Base-by-base conservation (phyloP, 2,888 invertebrate species). In the Eupelmus urozonus region DNA sequence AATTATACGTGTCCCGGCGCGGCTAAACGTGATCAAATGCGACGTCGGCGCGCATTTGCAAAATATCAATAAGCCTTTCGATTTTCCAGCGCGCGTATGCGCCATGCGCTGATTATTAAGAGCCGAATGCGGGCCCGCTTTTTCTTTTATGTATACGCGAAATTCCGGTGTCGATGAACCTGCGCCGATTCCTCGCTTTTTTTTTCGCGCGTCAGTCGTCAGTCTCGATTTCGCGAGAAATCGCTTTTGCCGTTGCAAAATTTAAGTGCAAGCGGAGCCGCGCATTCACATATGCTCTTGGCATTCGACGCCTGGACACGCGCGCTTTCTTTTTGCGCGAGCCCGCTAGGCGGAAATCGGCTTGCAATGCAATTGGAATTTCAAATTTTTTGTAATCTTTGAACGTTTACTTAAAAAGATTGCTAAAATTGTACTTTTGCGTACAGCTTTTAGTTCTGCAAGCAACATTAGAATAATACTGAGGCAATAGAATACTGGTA, bases 1-100 rank as follows among this genome's bases (percentile, higher is more conserved):
- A 84, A 82, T 84, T 84, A 83, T 85, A 81, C 81, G 75, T 69
- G 75, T 20, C 67, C 67, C 40, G 53, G 20, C 63, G 23, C 71
- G 9, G 3, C 23, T 11, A 16, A 18, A 75, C 76, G 69, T 70
- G 76, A 76, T 76, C 76, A 70, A 70, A 76, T 70, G 69, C 55
- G 69, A 70, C 73, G 55, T 67, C 55, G 55, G 55, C 18, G 29
- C 51, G 60, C 67, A 67, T 75, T 75, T 67, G 67, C 67, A 53
- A 75, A 75, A 75, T 75, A 75, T 75, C 75, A 75, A 67, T 75
- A 75, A 75, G 40, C 60, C 76, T 65, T 76, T 76, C 57, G 62
- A 69, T 76, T 69, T 69, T 62, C 60, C 59, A 51, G 34, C 62
- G 60, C 34, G 51, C n/a, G 27, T 29, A 11, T 9, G n/a, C 51